Conservation (phyloP, 2,797 vertebrate species). For the Galago senegalensis region DNA sequence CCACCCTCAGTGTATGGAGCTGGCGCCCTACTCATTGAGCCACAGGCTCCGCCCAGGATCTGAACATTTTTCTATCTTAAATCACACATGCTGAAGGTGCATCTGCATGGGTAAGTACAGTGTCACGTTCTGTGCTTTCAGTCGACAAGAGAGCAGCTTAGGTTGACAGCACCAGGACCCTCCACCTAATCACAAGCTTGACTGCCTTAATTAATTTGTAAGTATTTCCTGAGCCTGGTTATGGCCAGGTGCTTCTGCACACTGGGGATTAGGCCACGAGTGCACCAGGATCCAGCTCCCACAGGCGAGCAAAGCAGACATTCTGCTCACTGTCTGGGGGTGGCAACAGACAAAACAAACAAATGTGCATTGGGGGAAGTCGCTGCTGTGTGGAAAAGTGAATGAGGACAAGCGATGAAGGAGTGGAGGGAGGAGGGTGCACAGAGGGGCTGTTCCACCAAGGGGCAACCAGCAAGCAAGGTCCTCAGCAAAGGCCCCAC, state of each 20-base stretch:
- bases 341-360: not conserved
- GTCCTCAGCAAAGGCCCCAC: too few relatives aligned
- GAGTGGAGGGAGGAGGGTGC: not conserved
- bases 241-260: not conserved
- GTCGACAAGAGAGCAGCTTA: not conserved
- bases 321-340: not conserved
- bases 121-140: not conserved
- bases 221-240: not conserved
- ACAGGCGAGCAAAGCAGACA: not conserved
- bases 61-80: not conserved
- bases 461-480: not conserved
- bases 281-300: not conserved
- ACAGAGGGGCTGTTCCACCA: fast-evolving
- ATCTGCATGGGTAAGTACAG: not conserved
- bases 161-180: not conserved
- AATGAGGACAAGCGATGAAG: not conserved
- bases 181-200: not conserved
- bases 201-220: not conserved
- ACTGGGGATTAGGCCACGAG: not conserved
- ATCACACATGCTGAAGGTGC: not conserved
- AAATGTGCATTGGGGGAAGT: not conserved
- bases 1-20: too few relatives aligned
- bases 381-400: not conserved
- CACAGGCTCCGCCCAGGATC: too few relatives aligned
- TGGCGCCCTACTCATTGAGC: too few relatives aligned